These are phyloP conservation scores for Drosophila chauvacae DNA, from an alignment of 1,140 invertebrate genomes.

Conservation along the genomic window DNA sequence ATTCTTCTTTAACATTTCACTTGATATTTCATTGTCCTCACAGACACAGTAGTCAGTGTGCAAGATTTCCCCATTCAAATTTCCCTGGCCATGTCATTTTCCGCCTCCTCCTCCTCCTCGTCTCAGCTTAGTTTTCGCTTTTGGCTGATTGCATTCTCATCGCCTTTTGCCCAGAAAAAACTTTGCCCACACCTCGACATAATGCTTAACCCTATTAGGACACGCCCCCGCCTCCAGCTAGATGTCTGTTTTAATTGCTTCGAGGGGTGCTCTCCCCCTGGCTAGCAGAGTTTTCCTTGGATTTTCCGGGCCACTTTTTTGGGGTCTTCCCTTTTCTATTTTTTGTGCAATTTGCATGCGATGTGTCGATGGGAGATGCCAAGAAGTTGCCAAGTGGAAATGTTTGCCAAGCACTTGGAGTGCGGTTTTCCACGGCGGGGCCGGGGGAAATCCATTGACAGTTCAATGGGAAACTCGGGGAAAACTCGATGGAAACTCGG, in stretches of 20 bases:
- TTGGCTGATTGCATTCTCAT: conserved; percentile 38
- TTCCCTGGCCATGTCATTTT: not conserved
- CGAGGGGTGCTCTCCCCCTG: conserved; percentile 26
- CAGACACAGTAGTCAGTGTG: not conserved
- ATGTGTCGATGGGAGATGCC: conserved; percentile 50
- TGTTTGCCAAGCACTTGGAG: conserved; percentile 50
- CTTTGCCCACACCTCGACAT: conserved; percentile 50
- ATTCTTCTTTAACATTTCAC: not conserved
- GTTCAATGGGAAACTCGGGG: conserved; percentile 17
- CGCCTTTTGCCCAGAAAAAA: conserved; percentile 34
- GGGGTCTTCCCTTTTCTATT: not conserved
- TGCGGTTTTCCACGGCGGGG: conserved; percentile 24
- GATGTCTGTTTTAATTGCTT: conserved; percentile 68
- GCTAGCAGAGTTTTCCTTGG: conserved; percentile 5
- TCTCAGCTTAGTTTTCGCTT: not conserved
- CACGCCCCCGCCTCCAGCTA: conserved; percentile 27
- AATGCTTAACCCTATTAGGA: conserved; percentile 61
- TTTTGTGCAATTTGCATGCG: conserved; percentile 47
- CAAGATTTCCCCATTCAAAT: not conserved
- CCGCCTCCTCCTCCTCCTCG: not conserved
- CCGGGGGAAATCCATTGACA: conserved; percentile 4
- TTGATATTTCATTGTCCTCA: not conserved
- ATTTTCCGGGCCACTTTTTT: conserved; percentile 7
- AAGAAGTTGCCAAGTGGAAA: conserved; percentile 52
- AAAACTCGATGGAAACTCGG: not conserved